Evolutionary conservation across 2,888 invertebrate genomes (phyloP), one percentile per base, ranked within the genome.

Genomic region (Brachyptera putata): DNA sequence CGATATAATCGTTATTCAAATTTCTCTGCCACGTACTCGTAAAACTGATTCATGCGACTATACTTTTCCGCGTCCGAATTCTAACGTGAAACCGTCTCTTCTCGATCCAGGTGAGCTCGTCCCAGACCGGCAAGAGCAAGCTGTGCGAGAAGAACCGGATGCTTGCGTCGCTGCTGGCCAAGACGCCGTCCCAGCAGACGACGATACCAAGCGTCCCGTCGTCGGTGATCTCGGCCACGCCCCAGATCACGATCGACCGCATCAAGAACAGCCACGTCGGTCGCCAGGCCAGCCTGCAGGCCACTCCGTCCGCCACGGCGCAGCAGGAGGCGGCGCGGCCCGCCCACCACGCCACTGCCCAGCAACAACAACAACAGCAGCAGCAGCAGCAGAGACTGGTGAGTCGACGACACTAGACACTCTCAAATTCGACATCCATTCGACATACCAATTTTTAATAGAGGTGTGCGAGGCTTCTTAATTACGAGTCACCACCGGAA

Each of bases 81-180:
- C n/a, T n/a, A n/a, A n/a, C n/a, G n/a, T n/a, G n/a, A n/a, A n/a
- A n/a, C n/a, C n/a, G n/a, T n/a, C n/a, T n/a, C n/a, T n/a, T n/a
- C n/a, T n/a, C n/a, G 11, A 11, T 75, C 77, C 18, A 53, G 53
- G 53, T 53, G 53, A 36, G 36, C 21, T 53, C 53, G 1, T 53
- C 53, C 1, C 53, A 53, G 22, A 30, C 53, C 58, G 22, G 80
- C 79, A 67, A 67, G 58, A 89, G 88, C 68, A 84, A 85, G 66
- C 78, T 93, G 56, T 89, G 89, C 75, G 86, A 89, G 74, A 86
- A 85, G 72, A 93, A 93, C 74, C 86, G 86, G 73, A 92, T 94
- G 85, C 78, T 94, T 67, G 92, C 91, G 37, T 85, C 86, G 43
- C 75, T 94, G 68, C 76, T 94, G 70, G 90, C 89, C 57, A 86